phyloP scores from a whole-genome alignment of 2,888 invertebrate genomes.

The Synergus umbraculus region DNA sequence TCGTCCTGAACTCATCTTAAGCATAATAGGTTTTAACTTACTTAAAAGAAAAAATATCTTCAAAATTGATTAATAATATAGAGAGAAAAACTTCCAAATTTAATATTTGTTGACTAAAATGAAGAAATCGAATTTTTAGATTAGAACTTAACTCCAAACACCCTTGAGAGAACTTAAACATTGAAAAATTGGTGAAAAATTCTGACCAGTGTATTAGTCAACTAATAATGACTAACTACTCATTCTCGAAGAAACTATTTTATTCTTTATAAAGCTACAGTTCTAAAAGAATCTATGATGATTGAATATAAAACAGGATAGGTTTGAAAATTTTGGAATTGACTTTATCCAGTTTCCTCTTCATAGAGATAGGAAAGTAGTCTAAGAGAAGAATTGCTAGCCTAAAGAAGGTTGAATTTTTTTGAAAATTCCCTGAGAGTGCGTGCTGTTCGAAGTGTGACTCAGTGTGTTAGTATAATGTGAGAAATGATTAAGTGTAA shows the following conservation, averaged over 20 bases:
- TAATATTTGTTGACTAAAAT: too few species aligned
- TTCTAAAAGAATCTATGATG: not conserved
- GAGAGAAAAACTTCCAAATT: too few species aligned
- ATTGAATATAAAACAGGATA: not conserved
- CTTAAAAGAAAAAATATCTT: too few species aligned
- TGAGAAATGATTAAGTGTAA: conserved; percentile 50
- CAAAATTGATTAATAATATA: too few species aligned
- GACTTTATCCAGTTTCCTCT: not conserved
- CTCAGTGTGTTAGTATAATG: conserved; percentile 45
- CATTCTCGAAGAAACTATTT: not conserved
- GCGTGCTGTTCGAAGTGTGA: conserved; percentile 12
- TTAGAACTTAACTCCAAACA: too few species aligned
- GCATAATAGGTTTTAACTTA: too few species aligned
- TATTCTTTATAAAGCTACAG: not conserved
- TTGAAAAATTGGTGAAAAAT: too few species aligned
- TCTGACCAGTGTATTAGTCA: not conserved
- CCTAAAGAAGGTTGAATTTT: not conserved
- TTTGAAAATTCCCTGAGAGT: conserved; percentile 16
- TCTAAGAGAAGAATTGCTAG: not conserved
- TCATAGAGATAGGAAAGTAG: not conserved
- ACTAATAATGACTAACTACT: not conserved
- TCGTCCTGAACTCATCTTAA: too few species aligned
- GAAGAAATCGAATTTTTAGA: too few species aligned
- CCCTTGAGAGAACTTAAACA: too few species aligned
- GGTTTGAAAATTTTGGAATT: too few species aligned